These are phyloP conservation scores for Anthophora plumipes DNA, from an alignment of 2,888 invertebrate species.

Conservation along the genomic window DNA sequence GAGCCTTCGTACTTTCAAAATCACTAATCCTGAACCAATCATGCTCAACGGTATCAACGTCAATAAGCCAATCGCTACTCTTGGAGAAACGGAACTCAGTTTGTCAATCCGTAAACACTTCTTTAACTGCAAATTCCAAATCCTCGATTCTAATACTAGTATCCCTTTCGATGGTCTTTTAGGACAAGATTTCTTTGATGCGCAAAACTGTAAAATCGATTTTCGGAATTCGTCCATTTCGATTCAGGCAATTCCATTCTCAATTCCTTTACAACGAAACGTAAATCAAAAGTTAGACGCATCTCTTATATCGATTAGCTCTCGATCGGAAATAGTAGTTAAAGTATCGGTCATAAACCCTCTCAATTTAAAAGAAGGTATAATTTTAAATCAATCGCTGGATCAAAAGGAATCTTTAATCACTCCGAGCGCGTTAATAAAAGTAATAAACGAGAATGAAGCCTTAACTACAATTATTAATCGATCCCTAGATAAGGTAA, in stretches of 20 bases:
- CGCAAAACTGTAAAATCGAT: slow-evolving; percentile 14
- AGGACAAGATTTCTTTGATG: slow-evolving; percentile 16
- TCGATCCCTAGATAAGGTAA: not conserved
- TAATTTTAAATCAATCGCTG: slow-evolving; percentile 2
- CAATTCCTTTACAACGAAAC: slow-evolving; percentile 15
- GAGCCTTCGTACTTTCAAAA: not conserved
- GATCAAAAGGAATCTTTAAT: slow-evolving; percentile 15
- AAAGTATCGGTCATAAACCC: slow-evolving; percentile 3
- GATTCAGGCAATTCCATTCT: slow-evolving; percentile 7
- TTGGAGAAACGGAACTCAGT: slow-evolving; percentile 20
- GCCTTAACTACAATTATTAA: slow-evolving; percentile 17
- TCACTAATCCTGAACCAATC: not conserved
- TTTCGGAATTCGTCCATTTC: not conserved
- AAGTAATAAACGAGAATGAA: not conserved
- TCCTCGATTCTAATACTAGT: slow-evolving; percentile 1
- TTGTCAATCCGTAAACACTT: not conserved
- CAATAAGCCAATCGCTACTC: slow-evolving; percentile 6
- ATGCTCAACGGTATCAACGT: slow-evolving; percentile 10
- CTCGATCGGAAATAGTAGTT: slow-evolving; percentile 11
- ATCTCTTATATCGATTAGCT: not conserved
- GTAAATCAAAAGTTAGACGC: not conserved
- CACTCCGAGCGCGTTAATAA: slow-evolving; percentile 1
- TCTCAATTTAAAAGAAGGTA: slow-evolving; percentile 13
- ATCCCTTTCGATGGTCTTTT: slow-evolving; percentile 27
- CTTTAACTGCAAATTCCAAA: slow-evolving; percentile 12